phyloP scores from a whole-genome alignment of 2,797 vertebrate genomes.

The Cossypha caffra region DNA sequence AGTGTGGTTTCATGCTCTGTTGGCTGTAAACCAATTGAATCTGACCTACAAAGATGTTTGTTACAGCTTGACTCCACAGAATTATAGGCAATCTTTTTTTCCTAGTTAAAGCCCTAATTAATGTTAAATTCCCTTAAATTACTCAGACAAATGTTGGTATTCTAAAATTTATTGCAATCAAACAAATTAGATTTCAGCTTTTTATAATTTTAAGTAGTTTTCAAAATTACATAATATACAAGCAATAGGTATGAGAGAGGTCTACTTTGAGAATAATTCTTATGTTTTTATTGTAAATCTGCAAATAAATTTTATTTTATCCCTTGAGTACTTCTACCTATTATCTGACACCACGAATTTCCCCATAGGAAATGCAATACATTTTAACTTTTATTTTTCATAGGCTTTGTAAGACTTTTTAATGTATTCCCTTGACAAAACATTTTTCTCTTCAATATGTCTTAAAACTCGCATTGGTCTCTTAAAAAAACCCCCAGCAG shows the following conservation, averaged over 20 bases:
- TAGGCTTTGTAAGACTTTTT: background rate
- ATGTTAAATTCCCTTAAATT: background rate
- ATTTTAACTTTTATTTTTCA: background rate
- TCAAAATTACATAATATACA: background rate
- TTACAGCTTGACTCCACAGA: background rate
- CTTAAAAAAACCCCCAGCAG: background rate
- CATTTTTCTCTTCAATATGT: background rate
- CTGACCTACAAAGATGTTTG: background rate
- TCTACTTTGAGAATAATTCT: background rate
- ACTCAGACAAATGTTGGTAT: background rate
- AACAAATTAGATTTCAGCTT: background rate
- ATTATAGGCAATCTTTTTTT: background rate
- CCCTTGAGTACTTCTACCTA: background rate
- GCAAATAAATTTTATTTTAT: background rate
- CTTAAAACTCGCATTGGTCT: background rate
- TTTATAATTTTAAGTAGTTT: background rate
- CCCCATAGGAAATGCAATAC: background rate
- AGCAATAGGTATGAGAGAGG: background rate
- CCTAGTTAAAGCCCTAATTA: background rate
- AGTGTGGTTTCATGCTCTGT: background rate
- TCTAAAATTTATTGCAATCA: background rate
- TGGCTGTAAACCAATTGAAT: background rate
- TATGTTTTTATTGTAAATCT: background rate
- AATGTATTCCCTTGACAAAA: background rate
- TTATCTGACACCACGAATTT: background rate